Evolutionary conservation across 2,797 vertebrate genomes (phyloP), one percentile per base, ranked within the genome.

Genomic region (Siniperca undulata): DNA sequence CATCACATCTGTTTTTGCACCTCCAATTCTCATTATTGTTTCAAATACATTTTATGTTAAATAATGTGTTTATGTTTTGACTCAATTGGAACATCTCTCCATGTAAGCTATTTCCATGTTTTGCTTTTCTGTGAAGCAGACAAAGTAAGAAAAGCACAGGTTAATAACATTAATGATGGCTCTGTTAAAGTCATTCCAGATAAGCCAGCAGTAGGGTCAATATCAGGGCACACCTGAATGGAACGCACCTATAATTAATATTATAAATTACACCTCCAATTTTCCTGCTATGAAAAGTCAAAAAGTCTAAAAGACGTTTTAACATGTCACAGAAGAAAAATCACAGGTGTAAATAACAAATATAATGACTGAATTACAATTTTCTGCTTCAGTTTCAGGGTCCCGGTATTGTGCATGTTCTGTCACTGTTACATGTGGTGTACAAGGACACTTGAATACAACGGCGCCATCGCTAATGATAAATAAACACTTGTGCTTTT

Each of bases 1-100:
- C 17, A 30, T 24, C 30, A 58, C 65, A 72, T 53, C n/a, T 78
- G 40, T 55, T 67, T 70, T 17, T 50, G 27, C 4, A n/a, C 19
- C 40, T 48, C 56, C 42, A 59, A 9, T 22, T n/a, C 1, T 75
- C 42, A 53, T 36, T 13, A 42, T 52, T 27, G 36, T 46, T 61
- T 59, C 11, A 67, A 48, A 72, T 20, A 22, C 36, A 48, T 55
- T 59, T 60, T 42, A n/a, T 34, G 34, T 70, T 20, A 3, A 27
- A 40, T 7, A n/a, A 53, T 27, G 16, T 46, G 64, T 38, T 36
- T 48, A 20, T 24, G 46, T 36, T 22, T 61, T 20, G 19, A 62
- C 14, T 48, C 2, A 0, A 14, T 14, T 24, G 16, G 22, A 52
- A 40, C 30, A 22, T 44, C 17, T 12, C 27, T 34, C 20, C 27